These are phyloP conservation scores for Synodontis membranacea DNA, from an alignment of 2,113 vertebrate species.

Conservation along the genomic window DNA sequence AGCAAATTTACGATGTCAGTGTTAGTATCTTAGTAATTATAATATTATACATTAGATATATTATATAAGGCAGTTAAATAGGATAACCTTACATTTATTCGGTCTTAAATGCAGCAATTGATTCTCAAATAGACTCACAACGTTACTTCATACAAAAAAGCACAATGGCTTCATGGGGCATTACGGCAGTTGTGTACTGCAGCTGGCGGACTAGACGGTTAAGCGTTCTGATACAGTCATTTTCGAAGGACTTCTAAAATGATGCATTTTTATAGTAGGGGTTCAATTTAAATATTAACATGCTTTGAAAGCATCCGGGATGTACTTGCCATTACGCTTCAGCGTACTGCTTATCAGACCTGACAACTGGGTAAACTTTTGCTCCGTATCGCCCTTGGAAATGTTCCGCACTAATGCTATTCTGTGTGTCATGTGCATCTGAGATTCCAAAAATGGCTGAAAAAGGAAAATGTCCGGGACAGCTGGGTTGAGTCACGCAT, in stretches of 20 bases:
- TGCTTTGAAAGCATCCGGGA: constrained; percentile 21
- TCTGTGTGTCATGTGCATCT: not conserved
- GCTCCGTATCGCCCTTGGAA: not conserved
- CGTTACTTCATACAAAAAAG: no score
- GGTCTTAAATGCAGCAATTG: no score
- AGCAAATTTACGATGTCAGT: no score
- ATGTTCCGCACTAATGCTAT: not conserved
- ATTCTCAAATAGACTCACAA: no score
- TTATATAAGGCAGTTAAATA: no score
- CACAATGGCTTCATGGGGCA: no score
- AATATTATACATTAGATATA: no score
- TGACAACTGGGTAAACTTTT: constrained; percentile 26
- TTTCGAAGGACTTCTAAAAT: not conserved
- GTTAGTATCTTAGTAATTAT: no score
- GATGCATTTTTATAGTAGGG: not conserved
- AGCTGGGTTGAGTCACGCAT: not conserved
- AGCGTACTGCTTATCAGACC: constrained; percentile 2
- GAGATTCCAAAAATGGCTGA: not conserved
- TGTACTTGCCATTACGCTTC: constrained; percentile 12
- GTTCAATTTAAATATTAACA: constrained; percentile 19
- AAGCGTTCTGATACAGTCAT: no score
- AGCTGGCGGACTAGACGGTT: not conserved
- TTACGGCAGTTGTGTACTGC: not conserved
- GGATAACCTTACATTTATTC: no score
- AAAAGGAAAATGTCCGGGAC: not conserved